Evolutionary conservation across 30 jellyfish, hydroid and myxozoan genomes (phyloP), one percentile per base, ranked within the genome.

Genomic region (Phacellophora camtschatica): DNA sequence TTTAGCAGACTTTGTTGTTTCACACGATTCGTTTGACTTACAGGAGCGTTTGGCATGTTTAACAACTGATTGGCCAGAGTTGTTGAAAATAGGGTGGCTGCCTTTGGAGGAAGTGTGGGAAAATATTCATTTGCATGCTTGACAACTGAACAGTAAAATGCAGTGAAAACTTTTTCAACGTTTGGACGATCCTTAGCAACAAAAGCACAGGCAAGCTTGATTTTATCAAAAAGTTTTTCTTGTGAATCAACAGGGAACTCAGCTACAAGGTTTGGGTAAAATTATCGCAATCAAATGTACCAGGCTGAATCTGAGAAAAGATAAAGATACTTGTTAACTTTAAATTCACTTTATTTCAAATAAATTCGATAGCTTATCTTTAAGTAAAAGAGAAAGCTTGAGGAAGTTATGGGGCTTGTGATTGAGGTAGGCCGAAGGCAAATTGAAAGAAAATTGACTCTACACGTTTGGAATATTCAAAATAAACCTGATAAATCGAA

Each of bases 111-210:
- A 45, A 45, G 58, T 45, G 58, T 45, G 58, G 54, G 37, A 27
- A n/a, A 15, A 28, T 41, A 19, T 65, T 11, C 31, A n/a, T 64
- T 24, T 33, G 24, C 58, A 31, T 20, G 49, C 27, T 31, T 36
- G 2, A 5, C 49, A 8, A 16, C 50, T 64, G 57, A 16, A 13
- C 31, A 13, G 57, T 16, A 20, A 33, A 16, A 23, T 57, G 33
- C 15, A 64, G 33, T 36, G 23, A 16, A 23, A 64, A 64, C 30
- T 34, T 64, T 64, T 37, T 64, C 58, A 12, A 64, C 57, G 32
- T 64, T 64, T 64, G 78, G 57, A 33, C 50, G 59, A 64, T 33
- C 22, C 58, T 64, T 64, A 64, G 78, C 50, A 33, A 64, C 57
- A 37, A 64, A 37, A 64, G 22, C 33, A 64, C 78, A 31, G 50